These are phyloP conservation scores for Omphaloscelis lunosa DNA, from an alignment of 2,888 invertebrate species.

Conservation along the genomic window DNA sequence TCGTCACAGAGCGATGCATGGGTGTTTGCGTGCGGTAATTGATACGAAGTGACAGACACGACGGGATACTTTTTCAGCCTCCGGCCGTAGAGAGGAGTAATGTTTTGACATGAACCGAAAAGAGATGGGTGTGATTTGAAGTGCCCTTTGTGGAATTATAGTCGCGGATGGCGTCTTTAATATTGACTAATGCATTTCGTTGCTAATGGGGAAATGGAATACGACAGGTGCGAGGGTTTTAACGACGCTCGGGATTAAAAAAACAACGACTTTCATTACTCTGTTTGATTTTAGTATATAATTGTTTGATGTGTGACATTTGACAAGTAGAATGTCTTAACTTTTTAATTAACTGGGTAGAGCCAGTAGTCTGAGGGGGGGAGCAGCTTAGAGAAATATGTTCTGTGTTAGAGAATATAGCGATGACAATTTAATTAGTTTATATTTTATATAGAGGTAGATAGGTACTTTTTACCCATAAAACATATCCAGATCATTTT, in stretches of 20 bases:
- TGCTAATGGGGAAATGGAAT: conserved; percentile 86
- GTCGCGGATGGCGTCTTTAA: conserved; percentile 89
- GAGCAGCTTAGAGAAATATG: no score
- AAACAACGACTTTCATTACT: conserved; percentile 65
- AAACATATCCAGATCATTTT: neutral
- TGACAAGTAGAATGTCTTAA: conserved; percentile 8
- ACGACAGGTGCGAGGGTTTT: conserved; percentile 88
- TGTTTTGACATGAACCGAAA: conserved; percentile 90
- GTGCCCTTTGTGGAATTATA: conserved; percentile 91
- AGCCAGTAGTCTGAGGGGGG: neutral
- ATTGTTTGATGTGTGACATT: conserved; percentile 35
- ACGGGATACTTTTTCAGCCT: conserved; percentile 87
- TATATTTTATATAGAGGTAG: neutral
- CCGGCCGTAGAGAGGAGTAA: conserved; percentile 83
- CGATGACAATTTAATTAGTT: neutral
- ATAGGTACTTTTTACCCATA: neutral
- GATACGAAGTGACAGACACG: conserved; percentile 90
- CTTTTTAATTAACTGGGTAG: conserved; percentile 23
- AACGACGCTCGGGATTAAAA: conserved; percentile 73
- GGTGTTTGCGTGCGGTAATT: conserved; percentile 90
- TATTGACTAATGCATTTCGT: conserved; percentile 90
- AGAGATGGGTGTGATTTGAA: conserved; percentile 90
- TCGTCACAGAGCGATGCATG: conserved; percentile 75
- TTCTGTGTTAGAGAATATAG: neutral
- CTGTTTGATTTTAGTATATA: conserved; percentile 29